Evolutionary conservation across 2,888 invertebrate genomes (phyloP), one percentile per base, ranked within the genome.

Genomic region (Drosophila seclusa): DNA sequence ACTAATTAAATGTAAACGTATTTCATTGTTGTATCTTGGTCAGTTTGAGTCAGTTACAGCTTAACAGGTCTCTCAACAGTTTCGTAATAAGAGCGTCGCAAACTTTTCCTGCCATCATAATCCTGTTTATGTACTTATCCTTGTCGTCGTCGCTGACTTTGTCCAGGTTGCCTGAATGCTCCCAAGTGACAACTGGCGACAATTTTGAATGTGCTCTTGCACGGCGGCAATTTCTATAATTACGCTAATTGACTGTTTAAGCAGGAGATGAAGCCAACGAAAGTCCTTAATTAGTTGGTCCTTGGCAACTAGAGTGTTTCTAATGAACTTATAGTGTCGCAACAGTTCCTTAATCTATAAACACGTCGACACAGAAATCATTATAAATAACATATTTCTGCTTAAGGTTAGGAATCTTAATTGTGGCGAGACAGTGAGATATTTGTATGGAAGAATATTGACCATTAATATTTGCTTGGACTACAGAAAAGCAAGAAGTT

Each of bases 221-320:
- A 66, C 66, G 68, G 60, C 70, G 65, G 70, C 64, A 77, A 71
- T 77, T 77, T 52, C 50, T 77, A 68, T 80, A 88, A 83, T 83
- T 83, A 86, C 57, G 57, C 72, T 63, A 53, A 58, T 70, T 57
- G 70, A 36, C 59, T 40, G 45, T n/a, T 21, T 11, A 24, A 34
- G 32, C 2, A 49, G 52, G 11, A 49, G 52, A 63, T 53, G 59
- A 45, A 32, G 80, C 36, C 53, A 59, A 53, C 54, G 48, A 63
- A 67, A 54, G 29, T 64, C 49, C n/a, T 40, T 61, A 80, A 80
- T 69, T 66, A 57, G 80, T 52, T 66, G 21, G 57, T 21, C n/a
- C 49, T 49, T 42, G 50, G 18, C 21, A 42, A 36, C 29, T 29
- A 16, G 40, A 38, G 16, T 31, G 57, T 29, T 16, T 29, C 5